phyloP scores from a whole-genome alignment of 2,113 vertebrate species.

The Cyanocitta stelleri region DNA sequence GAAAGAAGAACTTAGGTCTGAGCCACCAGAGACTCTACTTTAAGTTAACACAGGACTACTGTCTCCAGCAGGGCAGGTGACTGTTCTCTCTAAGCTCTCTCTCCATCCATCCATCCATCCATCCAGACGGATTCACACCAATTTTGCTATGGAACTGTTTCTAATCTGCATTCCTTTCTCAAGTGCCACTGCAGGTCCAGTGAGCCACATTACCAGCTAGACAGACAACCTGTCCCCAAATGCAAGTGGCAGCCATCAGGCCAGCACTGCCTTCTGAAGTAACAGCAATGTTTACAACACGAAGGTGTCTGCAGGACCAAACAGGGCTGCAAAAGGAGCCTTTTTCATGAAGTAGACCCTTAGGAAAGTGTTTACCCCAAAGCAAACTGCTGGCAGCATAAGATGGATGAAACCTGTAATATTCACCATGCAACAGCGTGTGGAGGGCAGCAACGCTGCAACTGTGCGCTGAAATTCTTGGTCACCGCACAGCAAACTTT shows the following conservation, averaged over 20 bases:
- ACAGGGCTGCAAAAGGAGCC: not conserved
- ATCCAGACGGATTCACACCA: accelerated
- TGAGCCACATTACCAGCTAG: not conserved
- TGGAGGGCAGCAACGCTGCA: not conserved
- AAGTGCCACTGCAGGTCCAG: not conserved
- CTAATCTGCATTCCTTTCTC: not conserved
- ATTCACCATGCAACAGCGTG: not conserved
- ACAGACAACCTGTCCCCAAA: not conserved
- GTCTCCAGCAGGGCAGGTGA: not conserved
- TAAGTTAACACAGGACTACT: not conserved
- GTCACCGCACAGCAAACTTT: not conserved
- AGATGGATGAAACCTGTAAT: slow-evolving; percentile 12
- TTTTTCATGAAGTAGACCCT: not conserved
- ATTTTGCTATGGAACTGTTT: not conserved
- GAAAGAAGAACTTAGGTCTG: not conserved
- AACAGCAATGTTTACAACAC: accelerated
- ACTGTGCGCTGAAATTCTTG: not conserved
- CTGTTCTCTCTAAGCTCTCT: not conserved
- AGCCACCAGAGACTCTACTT: not conserved
- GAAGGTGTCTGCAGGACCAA: not conserved
- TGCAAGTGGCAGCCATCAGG: accelerated
- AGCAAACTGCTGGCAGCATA: slow-evolving; percentile 6
- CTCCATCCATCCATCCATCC: not conserved
- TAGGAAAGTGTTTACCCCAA: not conserved
- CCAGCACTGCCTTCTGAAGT: not conserved